A percentile compares a stretch with the other conserved stretches of the same genome.
Evolutionary conservation across 2,113 vertebrate species (phyloP).

Genomic region (Poecile atricapillus): DNA sequence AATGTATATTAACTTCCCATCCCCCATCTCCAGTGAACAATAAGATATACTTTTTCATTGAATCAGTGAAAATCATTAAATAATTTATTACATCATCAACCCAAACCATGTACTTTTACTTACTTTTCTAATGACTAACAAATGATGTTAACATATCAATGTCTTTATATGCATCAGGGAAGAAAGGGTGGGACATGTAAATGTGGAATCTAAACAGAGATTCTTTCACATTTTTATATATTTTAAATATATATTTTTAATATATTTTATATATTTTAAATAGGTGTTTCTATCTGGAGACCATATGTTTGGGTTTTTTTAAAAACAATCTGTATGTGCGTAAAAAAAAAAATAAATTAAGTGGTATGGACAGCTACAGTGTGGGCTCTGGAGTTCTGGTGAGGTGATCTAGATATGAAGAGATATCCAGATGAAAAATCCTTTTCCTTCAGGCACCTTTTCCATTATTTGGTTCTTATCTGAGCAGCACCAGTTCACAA

Average conservation of each 20-base stretch:
- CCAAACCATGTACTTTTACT: neutral
- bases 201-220: neutral
- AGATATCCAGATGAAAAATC: neutral
- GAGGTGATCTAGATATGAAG: neutral
- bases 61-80: conserved; percentile 29
- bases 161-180: neutral
- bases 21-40: conserved; percentile 32
- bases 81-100: neutral
- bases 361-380: neutral
- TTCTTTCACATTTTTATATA: neutral
- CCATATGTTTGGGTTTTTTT: neutral
- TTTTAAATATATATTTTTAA: conserved; percentile 15
- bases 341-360: neutral
- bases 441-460: neutral
- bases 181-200: neutral
- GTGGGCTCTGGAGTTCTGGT: neutral
- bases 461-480: neutral
- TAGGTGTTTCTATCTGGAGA: conserved; percentile 46
- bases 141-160: neutral
- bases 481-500: neutral
- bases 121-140: neutral
- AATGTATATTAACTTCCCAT: conserved; percentile 14
- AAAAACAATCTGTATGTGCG: neutral
- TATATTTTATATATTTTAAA: conserved; percentile 9
- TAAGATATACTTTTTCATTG: conserved; percentile 15